Evolutionary conservation across 2,113 vertebrate genomes (phyloP), one percentile per base, ranked within the genome.

Genomic region (Meriones unguiculatus): DNA sequence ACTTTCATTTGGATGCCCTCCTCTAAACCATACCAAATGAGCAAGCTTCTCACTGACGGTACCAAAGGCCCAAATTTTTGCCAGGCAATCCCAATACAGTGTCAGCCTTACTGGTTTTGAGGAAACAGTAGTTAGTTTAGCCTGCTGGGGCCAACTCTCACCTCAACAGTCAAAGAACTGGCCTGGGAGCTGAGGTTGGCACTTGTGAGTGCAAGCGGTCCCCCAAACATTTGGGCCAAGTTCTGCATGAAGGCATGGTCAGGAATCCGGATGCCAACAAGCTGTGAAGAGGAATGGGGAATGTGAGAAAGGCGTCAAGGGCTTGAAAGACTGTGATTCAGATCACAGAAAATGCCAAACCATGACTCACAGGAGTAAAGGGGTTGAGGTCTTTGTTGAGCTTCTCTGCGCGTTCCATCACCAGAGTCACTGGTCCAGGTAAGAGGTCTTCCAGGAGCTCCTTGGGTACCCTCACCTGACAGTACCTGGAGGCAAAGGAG

Each of bases 191-290:
- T 99, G 98, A 99, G 25, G 97, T 99, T 99, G 81, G 99, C 99
- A 0, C 99, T 99, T 0, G 99, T 99, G 28, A 99, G 97, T 2
- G 99, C 99, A 35, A 99, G 98, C 0, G 99, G 99, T 38, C 99
- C 99, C 0, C 97, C 94, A 81, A 99, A 99, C 95, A 98, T 98
- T 91, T 99, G 99, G 35, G 99, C 99, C 93, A 99, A 95, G 18
- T 98, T 98, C 76, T 99, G 98, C 93, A 99, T 98, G 75, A 99
- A 99, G 13, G 97, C 85, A 6, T 99, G 99, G 95, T 99, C 97
- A 25, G 99, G 99, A 95, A 99, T 99, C 4, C 99, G 99, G 14
- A 99, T 98, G 2, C 99, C 99, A 20, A 99, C 99, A 41, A 99
- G 99, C 99, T 99, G 88, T 11, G 41, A 96, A 72, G 11, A 75